Base-by-base conservation (phyloP, 2,888 invertebrate genomes). In the Quadroppia sp. region DNA sequence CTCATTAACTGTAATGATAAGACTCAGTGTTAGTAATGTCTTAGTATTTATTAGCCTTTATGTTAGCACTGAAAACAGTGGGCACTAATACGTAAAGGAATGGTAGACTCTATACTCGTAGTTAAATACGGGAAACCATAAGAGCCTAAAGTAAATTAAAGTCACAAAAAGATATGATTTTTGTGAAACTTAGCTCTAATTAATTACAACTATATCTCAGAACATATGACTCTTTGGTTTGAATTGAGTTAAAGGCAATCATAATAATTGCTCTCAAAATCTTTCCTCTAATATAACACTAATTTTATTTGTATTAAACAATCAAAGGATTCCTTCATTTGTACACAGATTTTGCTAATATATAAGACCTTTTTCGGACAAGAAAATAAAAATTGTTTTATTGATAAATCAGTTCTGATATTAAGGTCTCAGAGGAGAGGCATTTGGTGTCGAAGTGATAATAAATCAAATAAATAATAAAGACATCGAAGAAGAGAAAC, bases 1-100 rank as follows among this genome's bases (percentile, higher is more conserved):
- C 94, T 95, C 94, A 98, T 94, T 89, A 92, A 90, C 92, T 92
- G 84, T 17, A 81, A 71, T 30, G 73, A 32, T 48, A 28, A 15
- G 53, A 9, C 53, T 13, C 9, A 53, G 20, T 20, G 25, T 53
- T 53, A 53, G 36, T 36, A 7, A 36, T 4, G 36, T 36, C 36
- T 36, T 4, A 9, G 36, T 4, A 7, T 36, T 36, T 36, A 36
- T 9, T 36, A 36, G 4, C 36, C 4, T 36, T 7, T 36, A n/a
- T 36, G 36, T 9, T 48, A 48, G 28, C 56, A 56, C 23, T 23
- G 28, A n/a, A n/a, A n/a, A n/a, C n/a, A n/a, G n/a, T n/a, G n/a
- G 50, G 17, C 17, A 20, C 20, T 56, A 13, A 13, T 56, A 20
- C 2, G n/a, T 25, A 11, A 4, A 48, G 17, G 48, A 13, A 48